Conservation (phyloP, 2,888 invertebrate species). For the Prosopocoilus inquinatus region DNA sequence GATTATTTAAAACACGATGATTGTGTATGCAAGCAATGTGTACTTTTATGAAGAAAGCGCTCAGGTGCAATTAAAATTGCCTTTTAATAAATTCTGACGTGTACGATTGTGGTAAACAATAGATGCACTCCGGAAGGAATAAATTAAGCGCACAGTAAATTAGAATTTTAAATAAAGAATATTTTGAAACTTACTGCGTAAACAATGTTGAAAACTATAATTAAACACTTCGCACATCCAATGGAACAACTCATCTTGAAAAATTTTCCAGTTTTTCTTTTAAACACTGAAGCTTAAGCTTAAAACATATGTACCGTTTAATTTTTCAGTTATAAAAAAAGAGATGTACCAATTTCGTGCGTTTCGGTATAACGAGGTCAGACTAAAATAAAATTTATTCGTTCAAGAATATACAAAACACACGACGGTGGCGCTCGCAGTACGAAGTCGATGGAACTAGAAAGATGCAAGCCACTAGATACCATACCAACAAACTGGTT, state of each 20-base stretch:
- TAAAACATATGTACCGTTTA: too few relatives aligned
- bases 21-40: too few relatives aligned
- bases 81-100: too few relatives aligned
- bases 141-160: too few relatives aligned
- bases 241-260: conserved; percentile 18
- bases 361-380: background rate
- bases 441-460: background rate
- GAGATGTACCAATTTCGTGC: background rate
- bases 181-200: conserved; percentile 15
- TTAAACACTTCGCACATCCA: conserved; percentile 17
- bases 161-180: too few relatives aligned
- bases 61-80: too few relatives aligned
- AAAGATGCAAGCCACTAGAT: background rate
- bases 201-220: conserved; percentile 18
- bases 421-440: background rate
- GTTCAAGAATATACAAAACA: background rate
- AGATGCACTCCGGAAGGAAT: too few relatives aligned
- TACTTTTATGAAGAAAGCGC: too few relatives aligned
- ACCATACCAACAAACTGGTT: conserved; percentile 1
- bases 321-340: too few relatives aligned
- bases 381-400: conserved; percentile 3
- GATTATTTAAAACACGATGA: too few relatives aligned
- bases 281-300: too few relatives aligned
- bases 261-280: background rate
- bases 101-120: too few relatives aligned